Base-by-base conservation (phyloP, 2,113 vertebrate genomes). In the Sturnira hondurensis region DNA sequence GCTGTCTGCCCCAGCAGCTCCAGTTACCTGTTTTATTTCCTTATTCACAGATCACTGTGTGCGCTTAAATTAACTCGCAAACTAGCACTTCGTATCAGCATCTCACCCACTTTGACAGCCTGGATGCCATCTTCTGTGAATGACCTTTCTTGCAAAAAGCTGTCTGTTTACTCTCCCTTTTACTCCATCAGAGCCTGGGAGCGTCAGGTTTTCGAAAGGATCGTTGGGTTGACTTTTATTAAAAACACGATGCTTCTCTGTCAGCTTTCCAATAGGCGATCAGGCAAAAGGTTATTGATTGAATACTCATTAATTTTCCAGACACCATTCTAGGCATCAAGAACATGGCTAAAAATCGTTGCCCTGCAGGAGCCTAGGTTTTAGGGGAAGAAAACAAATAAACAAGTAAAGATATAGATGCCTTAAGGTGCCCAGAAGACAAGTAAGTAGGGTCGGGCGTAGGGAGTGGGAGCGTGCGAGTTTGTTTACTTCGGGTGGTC, bases 131-230 rank as follows among this genome's bases (percentile, higher is more conserved):
- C 56, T 85, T 76, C 73, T 56, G 5, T 16, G 73, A 52, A 78
- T 16, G 24, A 28, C 58, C 47, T 91, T 73, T 85, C 54, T 92
- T 92, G 56, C 65, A 19, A 56, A 77, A 78, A 58, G 84, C 33
- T 20, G 2, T 63, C 71, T 19, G 4, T 63, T 33, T 86, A 19
- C 16, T 38, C 13, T 76, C 50, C 36, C 45, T 70, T 90, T 77
- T 13, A 36, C 36, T 82, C 47, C 38, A 43, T 50, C 28, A 19
- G 65, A 78, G 38, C 43, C 63, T 67, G 74, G 83, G 87, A 86
- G 10, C 63, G 84, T 65, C 43, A 45, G 45, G 73, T 50, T 95
- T 70, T 76, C 92, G 65, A n/a, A 61, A 93, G 20, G 63, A 86
- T 68, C 74, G 14, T 0, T 67, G 84, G 8, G 80, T 61, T 89